Conservation (phyloP, 2,113 vertebrate genomes). For the Elachura formosa region DNA sequence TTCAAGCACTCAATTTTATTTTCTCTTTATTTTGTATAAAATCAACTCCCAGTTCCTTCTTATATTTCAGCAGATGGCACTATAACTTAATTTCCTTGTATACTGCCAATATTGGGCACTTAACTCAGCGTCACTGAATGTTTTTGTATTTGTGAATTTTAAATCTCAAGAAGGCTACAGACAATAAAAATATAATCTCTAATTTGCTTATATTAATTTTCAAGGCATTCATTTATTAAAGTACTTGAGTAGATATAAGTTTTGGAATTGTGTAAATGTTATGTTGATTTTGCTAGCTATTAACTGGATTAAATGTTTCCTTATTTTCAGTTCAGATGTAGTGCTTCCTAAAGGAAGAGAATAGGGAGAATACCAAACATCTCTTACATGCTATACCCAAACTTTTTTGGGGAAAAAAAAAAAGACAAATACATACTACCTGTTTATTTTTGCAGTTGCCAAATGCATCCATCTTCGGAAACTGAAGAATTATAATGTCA, state of each 20-base stretch:
- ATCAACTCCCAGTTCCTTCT: not conserved
- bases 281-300: not conserved
- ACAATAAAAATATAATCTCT: not conserved
- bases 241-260: not conserved
- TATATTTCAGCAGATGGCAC: conserved; percentile 54
- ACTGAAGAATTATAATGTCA: not conserved
- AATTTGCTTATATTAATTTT: not conserved
- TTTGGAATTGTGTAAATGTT: not conserved
- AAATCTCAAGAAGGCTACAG: not conserved
- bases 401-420: rapidly evolving
- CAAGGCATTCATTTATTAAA: not conserved
- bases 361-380: not conserved
- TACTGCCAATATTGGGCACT: not conserved
- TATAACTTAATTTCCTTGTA: conserved; percentile 47
- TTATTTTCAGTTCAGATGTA: not conserved
- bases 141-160: not conserved
- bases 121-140: not conserved
- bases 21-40: not conserved
- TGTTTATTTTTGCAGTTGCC: not conserved
- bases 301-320: not conserved
- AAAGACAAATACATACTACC: not conserved
- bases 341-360: not conserved
- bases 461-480: not conserved
- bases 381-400: not conserved
- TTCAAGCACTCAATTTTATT: not conserved